Percentiles rank a stretch among this genome's conserved stretches.
phyloP scores from a whole-genome alignment of 2,888 invertebrate genomes.

The Pseudanteris insignis region DNA sequence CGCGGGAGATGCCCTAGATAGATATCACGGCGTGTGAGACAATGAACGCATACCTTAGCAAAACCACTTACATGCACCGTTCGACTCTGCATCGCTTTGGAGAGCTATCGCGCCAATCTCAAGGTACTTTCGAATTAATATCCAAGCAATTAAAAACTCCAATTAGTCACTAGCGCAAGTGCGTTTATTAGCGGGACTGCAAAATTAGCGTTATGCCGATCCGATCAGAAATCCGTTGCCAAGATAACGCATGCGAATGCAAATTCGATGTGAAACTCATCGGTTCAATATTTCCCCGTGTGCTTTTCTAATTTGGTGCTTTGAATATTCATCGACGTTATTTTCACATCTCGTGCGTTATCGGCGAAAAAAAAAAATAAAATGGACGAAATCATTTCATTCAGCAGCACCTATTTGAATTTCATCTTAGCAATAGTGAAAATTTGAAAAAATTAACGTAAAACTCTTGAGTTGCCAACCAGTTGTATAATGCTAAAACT shows the following conservation, averaged over 20 bases:
- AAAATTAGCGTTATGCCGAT: conserved; percentile 15
- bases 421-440: no score
- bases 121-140: conserved; percentile 46
- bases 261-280: conserved; percentile 24
- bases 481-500: no score
- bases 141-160: conserved; percentile 43
- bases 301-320: conserved; percentile 7
- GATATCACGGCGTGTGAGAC: conserved; percentile 34
- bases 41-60: conserved; percentile 39
- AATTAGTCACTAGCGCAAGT: conserved; percentile 44
- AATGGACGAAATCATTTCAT: no score
- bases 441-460: no score
- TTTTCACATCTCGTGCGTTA: no score
- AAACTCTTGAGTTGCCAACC: no score
- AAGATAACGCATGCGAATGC: conserved; percentile 16
- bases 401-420: no score
- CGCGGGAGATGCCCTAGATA: conserved; percentile 33
- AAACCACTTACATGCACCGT: conserved; percentile 41
- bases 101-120: conserved; percentile 43
- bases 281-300: not conserved
- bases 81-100: conserved; percentile 44
- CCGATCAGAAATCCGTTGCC: conserved; percentile 24
- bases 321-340: not conserved
- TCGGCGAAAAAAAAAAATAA: no score
- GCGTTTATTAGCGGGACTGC: conserved; percentile 35